A percentile compares a stretch with the other conserved stretches of the same genome.
Conservation (phyloP, 2,113 vertebrate species). For the Lathamus discolor region DNA sequence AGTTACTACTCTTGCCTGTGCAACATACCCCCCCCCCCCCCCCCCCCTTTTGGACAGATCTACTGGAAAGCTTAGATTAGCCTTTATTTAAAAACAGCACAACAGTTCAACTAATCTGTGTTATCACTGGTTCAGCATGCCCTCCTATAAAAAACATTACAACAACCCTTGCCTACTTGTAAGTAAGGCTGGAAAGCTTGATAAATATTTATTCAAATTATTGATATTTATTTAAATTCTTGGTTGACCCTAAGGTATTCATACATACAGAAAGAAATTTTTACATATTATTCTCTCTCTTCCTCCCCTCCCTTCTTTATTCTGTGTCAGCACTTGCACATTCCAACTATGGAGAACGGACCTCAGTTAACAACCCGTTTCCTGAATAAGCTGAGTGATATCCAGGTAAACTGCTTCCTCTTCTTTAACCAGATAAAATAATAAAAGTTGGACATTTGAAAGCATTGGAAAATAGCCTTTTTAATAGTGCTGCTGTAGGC, state of each 20-base stretch:
- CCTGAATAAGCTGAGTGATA: constrained; percentile 77
- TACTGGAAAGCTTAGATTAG: background rate
- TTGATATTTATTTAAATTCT: background rate
- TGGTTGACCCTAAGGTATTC: background rate
- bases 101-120: background rate
- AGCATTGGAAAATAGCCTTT: background rate
- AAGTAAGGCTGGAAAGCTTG: background rate
- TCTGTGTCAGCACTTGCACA: constrained; percentile 73
- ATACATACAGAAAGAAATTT: background rate
- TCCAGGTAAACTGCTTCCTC: constrained; percentile 75
- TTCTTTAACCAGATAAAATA: background rate
- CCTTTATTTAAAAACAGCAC: background rate
- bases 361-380: constrained; percentile 77
- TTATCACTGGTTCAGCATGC: background rate
- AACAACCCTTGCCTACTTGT: background rate
- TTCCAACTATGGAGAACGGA: constrained; percentile 81
- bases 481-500: background rate
- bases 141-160: background rate
- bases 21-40: background rate
- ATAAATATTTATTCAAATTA: background rate
- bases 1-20: background rate
- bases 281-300: background rate
- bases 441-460: background rate
- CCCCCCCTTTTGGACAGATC: background rate
- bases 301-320: background rate